These are phyloP conservation scores for Betta splendens DNA, from an alignment of 2,797 vertebrate species.

Conservation along the genomic window DNA sequence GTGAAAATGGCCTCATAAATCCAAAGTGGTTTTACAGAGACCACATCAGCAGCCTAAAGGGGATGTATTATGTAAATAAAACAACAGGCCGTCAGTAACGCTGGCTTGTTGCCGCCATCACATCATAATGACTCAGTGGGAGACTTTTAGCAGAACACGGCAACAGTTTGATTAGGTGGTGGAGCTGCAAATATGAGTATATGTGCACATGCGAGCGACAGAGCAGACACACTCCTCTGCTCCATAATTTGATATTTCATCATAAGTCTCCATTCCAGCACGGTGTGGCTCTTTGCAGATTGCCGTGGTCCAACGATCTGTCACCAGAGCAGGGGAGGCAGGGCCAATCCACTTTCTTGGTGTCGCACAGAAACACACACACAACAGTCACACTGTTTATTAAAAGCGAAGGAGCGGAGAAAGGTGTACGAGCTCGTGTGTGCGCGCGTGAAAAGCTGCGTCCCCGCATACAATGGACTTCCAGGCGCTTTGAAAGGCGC, in stretches of 20 bases:
- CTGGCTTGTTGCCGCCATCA: conserved; percentile 58
- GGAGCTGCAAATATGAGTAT: conserved; percentile 5
- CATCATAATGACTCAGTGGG: conserved; percentile 76
- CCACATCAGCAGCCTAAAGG: conserved; percentile 70
- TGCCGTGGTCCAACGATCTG: conserved; percentile 63
- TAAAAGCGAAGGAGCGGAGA: conserved; percentile 60
- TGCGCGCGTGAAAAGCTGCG: conserved; percentile 24
- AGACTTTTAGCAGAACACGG: conserved; percentile 66
- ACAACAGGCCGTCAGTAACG: conserved; percentile 75
- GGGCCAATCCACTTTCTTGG: conserved; percentile 52
- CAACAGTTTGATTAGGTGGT: conserved; percentile 69
- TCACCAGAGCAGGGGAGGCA: conserved; percentile 52
- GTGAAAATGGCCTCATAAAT: conserved; percentile 79
- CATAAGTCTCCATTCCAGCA: conserved; percentile 58
- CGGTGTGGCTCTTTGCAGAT: conserved; percentile 56
- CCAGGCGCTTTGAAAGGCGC: conserved; percentile 19
- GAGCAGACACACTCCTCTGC: conserved; percentile 47
- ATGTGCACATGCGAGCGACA: conserved; percentile 14
- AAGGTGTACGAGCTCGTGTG: conserved; percentile 26
- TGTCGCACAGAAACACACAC: conserved; percentile 47
- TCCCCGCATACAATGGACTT: conserved; percentile 48
- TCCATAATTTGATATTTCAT: conserved; percentile 71
- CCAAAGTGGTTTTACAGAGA: conserved; percentile 71
- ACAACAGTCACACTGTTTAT: conserved; percentile 54
- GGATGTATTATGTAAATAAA: conserved; percentile 81